phyloP scores from a whole-genome alignment of 2,113 vertebrate species.

The Cyanoderma ruficeps region DNA sequence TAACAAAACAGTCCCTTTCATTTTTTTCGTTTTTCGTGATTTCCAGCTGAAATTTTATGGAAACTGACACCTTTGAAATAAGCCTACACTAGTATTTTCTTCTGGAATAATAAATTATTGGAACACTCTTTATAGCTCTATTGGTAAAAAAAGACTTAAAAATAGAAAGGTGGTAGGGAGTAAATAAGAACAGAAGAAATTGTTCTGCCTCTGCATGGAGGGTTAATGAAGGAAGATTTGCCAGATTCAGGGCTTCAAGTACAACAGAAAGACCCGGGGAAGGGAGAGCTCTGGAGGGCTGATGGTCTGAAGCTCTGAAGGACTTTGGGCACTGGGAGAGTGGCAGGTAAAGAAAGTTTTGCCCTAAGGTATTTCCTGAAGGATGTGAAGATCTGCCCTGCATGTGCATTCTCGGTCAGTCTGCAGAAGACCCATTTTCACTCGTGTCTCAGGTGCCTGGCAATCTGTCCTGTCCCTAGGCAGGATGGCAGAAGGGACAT shows the following conservation, averaged over 20 bases:
- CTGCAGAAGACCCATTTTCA: neutral
- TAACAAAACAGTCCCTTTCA: neutral
- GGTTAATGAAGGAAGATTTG: neutral
- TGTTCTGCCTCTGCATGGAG: neutral
- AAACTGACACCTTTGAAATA: neutral
- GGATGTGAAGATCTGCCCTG: neutral
- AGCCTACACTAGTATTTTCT: neutral
- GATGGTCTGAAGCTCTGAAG: neutral
- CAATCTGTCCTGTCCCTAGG: neutral
- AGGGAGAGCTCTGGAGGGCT: neutral
- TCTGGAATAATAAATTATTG: neutral
- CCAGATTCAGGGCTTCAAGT: neutral
- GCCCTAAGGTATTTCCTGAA: neutral
- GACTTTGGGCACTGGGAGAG: neutral
- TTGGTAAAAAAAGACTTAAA: neutral
- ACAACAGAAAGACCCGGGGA: neutral
- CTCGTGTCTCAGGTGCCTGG: neutral
- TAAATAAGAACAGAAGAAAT: neutral
- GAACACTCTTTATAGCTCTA: neutral
- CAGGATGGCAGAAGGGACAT: neutral
- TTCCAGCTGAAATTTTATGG: neutral
- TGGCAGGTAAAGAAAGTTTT: neutral
- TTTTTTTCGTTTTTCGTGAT: neutral
- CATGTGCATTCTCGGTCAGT: fast-evolving
- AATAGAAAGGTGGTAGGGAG: neutral